These are phyloP conservation scores for Triops longicaudatus DNA, from an alignment of 1,140 invertebrate species.

Conservation along the genomic window DNA sequence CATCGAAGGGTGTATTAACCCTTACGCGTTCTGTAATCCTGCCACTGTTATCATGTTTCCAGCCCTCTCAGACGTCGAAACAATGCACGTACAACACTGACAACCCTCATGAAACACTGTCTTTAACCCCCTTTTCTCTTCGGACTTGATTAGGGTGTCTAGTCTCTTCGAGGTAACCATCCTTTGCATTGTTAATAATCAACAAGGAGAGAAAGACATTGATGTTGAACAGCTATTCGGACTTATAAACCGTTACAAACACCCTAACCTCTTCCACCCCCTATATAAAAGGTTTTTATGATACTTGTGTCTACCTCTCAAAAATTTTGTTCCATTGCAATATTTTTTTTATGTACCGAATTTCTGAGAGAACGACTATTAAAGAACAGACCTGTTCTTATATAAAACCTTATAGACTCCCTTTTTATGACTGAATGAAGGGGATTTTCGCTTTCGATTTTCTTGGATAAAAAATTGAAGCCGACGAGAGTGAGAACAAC, in stretches of 20 bases:
- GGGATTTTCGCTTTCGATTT: slow-evolving; percentile 2
- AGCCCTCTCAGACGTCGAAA: background rate
- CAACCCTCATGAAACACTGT: background rate
- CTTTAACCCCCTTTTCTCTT: background rate
- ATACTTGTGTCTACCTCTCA: too few species aligned
- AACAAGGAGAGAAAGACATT: background rate
- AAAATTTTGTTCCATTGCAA: too few species aligned
- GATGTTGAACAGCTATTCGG: background rate
- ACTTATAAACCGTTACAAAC: background rate
- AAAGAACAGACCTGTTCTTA: too few species aligned
- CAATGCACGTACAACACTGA: background rate
- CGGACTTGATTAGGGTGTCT: background rate
- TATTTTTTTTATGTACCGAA: too few species aligned
- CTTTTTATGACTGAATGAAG: background rate
- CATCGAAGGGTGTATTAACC: too few species aligned
- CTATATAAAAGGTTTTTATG: too few species aligned
- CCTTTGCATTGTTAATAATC: background rate
- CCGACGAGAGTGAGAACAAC: background rate
- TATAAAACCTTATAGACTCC: background rate
- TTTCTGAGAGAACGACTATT: too few species aligned
- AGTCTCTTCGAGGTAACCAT: background rate
- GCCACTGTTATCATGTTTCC: background rate
- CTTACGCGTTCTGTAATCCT: background rate
- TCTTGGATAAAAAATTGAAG: background rate
- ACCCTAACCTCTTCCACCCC: too few species aligned